A percentile compares a stretch with the other conserved stretches of the same genome.
phyloP scores from a whole-genome alignment of 2,797 vertebrate species.

The Ctenopoma multispine region DNA sequence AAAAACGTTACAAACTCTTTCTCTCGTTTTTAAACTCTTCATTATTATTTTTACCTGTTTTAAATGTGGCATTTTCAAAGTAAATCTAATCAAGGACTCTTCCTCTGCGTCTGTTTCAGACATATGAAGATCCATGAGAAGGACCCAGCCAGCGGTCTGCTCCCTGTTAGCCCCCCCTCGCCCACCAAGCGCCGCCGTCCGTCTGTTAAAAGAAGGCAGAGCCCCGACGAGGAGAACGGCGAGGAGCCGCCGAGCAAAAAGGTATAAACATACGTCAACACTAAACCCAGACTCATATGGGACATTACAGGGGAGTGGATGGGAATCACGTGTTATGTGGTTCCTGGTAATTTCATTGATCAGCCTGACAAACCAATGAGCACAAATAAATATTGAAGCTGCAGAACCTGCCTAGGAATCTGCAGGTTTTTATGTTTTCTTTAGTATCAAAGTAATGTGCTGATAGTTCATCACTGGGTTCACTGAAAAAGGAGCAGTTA shows the following conservation, averaged over 20 bases:
- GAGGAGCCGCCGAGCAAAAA: slow-evolving; percentile 90
- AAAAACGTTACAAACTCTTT: too few species aligned
- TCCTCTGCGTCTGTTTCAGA: slow-evolving; percentile 70
- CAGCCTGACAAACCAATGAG: too few species aligned
- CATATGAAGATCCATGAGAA: slow-evolving; percentile 99
- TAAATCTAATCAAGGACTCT: not conserved
- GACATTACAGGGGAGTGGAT: not conserved
- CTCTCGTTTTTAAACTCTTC: too few species aligned
- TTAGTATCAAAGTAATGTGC: too few species aligned
- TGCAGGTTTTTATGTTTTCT: not conserved
- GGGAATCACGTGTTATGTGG: not conserved
- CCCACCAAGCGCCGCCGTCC: slow-evolving; percentile 90
- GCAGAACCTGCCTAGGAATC: too few species aligned
- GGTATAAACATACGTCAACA: slow-evolving; percentile 70
- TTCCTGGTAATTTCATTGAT: not conserved
- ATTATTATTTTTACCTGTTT: too few species aligned
- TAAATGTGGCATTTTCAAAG: not conserved
- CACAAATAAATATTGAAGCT: too few species aligned
- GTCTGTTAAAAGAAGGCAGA: slow-evolving; percentile 89
- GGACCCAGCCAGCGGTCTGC: slow-evolving; percentile 84
- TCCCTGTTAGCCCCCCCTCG: slow-evolving; percentile 87
- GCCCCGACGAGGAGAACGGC: slow-evolving; percentile 84
- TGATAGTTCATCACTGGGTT: too few species aligned
- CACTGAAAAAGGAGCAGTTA: too few species aligned
- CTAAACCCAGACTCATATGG: too few species aligned